Evolutionary conservation across 2,113 vertebrate genomes (phyloP).

Genomic region (Heloderma charlesbogerti): DNA sequence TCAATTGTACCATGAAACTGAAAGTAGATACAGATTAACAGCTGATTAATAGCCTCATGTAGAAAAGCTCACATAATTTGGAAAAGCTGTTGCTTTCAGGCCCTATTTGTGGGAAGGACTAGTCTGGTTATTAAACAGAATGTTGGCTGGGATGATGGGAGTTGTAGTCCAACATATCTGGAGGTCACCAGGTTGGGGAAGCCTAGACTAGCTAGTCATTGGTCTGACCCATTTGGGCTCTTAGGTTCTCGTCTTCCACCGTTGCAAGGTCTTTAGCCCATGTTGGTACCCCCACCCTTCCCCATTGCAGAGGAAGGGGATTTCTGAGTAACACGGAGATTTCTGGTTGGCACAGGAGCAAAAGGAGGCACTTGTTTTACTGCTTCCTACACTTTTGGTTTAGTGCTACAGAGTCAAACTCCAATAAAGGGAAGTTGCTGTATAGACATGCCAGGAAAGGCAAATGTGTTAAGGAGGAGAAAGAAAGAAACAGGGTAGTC

Average conservation of each 20-base stretch:
- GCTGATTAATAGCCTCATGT: no score
- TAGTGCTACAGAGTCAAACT: neutral
- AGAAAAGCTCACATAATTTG: no score
- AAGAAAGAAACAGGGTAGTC: neutral
- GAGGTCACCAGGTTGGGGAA: neutral
- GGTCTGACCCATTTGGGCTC: neutral
- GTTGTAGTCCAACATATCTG: neutral
- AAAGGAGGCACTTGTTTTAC: neutral
- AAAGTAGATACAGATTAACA: no score
- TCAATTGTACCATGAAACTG: no score
- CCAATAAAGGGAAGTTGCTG: neutral
- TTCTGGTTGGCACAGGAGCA: neutral
- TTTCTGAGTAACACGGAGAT: neutral
- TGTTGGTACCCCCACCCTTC: neutral
- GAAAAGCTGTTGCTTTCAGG: neutral
- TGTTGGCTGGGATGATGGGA: neutral
- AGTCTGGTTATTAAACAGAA: neutral
- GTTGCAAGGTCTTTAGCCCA: neutral
- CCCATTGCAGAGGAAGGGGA: neutral
- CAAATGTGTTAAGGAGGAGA: neutral
- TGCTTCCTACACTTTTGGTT: neutral
- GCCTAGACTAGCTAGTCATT: neutral
- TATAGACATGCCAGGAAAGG: neutral
- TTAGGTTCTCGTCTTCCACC: no score
- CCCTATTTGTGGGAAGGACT: neutral